Percentiles rank a stretch among this genome's conserved stretches.
Conservation (phyloP, 1,140 invertebrate genomes). For the Nymphalis io region DNA sequence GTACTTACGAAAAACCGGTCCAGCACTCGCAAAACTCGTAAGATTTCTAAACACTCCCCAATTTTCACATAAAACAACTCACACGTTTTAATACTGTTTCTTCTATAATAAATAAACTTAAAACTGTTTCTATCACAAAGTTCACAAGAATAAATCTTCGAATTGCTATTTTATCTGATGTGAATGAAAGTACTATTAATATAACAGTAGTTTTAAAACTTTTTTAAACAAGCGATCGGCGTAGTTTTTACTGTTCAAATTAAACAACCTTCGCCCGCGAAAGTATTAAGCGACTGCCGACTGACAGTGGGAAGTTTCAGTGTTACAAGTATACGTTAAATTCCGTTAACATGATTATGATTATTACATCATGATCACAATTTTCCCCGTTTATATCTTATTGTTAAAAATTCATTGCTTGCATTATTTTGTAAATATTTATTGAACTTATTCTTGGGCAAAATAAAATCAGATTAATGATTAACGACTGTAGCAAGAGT, state of each 20-base stretch:
- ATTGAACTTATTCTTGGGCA: too few species aligned
- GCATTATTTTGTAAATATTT: too few species aligned
- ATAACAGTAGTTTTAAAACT: not conserved
- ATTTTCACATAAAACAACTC: conserved; percentile 24
- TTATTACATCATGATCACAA: too few species aligned
- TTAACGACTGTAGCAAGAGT: too few species aligned
- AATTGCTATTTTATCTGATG: not conserved
- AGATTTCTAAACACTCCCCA: conserved; percentile 23
- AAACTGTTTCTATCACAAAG: not conserved
- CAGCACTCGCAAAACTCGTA: conserved; percentile 15
- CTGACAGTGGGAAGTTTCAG: not conserved
- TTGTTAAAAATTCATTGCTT: too few species aligned
- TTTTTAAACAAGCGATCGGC: not conserved
- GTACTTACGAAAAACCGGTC: conserved; percentile 29
- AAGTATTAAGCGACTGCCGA: not conserved
- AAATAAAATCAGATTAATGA: too few species aligned
- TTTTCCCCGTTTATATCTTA: too few species aligned
- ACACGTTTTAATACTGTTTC: conserved; percentile 10
- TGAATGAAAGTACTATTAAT: not conserved
- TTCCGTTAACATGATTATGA: too few species aligned
- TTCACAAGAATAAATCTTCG: not conserved
- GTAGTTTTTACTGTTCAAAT: not conserved
- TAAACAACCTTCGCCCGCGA: not conserved
- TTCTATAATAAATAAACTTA: not conserved
- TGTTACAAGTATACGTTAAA: not conserved